Percentiles rank a stretch among this genome's conserved stretches.
These are phyloP conservation scores for Semotilus atromaculatus DNA, from an alignment of 2,797 vertebrate species.

Conservation along the genomic window DNA sequence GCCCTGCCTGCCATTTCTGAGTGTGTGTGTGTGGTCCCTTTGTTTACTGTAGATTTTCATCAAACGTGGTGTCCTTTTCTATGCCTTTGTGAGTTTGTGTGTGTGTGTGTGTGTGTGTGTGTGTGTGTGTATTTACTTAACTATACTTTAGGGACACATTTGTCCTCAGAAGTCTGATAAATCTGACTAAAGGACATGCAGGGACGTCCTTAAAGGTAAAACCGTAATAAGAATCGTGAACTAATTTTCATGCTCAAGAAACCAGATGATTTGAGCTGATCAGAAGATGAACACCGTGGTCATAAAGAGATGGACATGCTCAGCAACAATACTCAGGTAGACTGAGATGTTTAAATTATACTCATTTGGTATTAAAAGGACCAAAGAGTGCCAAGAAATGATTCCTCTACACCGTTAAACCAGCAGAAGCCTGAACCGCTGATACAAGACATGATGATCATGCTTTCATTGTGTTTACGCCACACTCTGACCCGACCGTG, in stretches of 20 bases:
- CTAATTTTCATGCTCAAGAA: neutral
- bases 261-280: neutral
- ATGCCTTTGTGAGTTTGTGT: neutral
- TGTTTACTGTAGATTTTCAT: slow-evolving; percentile 8
- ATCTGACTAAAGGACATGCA: neutral
- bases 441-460: neutral
- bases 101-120: neutral
- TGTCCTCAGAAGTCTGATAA: neutral
- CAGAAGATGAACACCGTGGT: neutral
- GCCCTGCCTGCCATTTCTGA: slow-evolving; percentile 25
- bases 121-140: neutral
- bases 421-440: neutral
- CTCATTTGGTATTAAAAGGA: neutral
- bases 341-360: too few relatives aligned
- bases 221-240: neutral
- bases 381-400: neutral
- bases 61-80: slow-evolving; percentile 6
- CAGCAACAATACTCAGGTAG: too few relatives aligned
- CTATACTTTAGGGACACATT: neutral
- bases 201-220: neutral
- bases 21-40: neutral
- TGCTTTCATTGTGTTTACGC: slow-evolving; percentile 36
- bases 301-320: too few relatives aligned
- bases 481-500: slow-evolving; percentile 46
- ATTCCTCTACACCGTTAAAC: neutral